A percentile compares a stretch with the other conserved stretches of the same genome.
These are phyloP conservation scores for Microtus pennsylvanicus DNA, from an alignment of 2,113 vertebrate genomes.

Conservation along the genomic window DNA sequence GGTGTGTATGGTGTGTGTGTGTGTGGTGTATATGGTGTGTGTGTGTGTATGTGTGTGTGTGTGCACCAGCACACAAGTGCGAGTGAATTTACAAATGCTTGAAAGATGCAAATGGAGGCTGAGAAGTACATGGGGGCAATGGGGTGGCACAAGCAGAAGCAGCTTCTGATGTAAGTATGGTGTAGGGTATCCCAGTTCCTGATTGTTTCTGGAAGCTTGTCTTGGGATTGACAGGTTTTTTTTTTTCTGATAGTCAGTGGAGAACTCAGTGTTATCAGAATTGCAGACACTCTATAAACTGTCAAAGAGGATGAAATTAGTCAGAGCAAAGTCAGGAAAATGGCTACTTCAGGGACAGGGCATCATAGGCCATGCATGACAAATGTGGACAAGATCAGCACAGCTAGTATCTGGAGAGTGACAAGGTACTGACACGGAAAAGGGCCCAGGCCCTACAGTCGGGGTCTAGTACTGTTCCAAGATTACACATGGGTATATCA, in stretches of 20 bases:
- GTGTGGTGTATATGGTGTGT: too few relatives aligned
- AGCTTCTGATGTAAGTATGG: too few relatives aligned
- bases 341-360: accelerated
- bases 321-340: too few relatives aligned
- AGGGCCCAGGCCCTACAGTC: background rate
- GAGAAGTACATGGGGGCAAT: background rate
- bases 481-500: accelerated
- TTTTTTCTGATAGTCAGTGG: background rate
- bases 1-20: background rate
- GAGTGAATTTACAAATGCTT: background rate
- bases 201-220: background rate
- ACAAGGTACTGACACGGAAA: background rate
- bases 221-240: background rate
- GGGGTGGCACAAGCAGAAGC: background rate
- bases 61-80: background rate
- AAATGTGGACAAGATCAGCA: background rate
- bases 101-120: background rate
- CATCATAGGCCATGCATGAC: accelerated
- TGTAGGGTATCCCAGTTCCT: background rate
- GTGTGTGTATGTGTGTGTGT: too few relatives aligned
- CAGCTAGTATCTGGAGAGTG: background rate
- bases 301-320: background rate
- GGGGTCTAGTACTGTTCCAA: background rate
- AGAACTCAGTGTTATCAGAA: background rate
- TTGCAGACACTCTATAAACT: background rate